Evolutionary conservation across 64 coral and sea anemone genomes (phyloP), one percentile per base, ranked within the genome.

Genomic region (Anthopleura sola): DNA sequence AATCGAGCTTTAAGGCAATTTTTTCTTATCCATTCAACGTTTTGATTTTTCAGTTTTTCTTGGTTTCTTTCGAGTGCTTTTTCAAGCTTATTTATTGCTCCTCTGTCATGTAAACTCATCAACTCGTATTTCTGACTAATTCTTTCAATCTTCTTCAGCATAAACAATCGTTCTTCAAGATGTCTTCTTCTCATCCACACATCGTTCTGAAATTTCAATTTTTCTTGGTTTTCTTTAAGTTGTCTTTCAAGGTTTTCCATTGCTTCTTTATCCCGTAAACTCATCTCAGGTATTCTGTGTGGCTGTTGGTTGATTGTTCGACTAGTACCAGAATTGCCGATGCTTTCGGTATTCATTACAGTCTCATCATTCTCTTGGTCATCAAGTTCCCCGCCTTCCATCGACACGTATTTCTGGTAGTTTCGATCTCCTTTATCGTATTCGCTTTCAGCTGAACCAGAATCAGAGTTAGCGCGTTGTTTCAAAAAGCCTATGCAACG

Each of bases 341-440:
- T 34, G 10, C 31, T 71, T 71, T 34, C 23, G 6, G 21, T 62
- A 23, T 26, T 71, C 3, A 0, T 2, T 3, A 34, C 26, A 71
- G n/a, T 71, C 34, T 71, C 23, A 71, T 71, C 15, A 32, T 34
- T 29, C 11, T 32, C 29, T 31, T 71, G n/a, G 0, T 71, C 66
- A 71, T 1, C 5, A 34, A 31, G 3, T 12, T 32, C 66, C 23
- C 12, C 66, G 14, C 26, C 29, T 71, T 71, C 66, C 29, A 71
- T 71, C 11, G 29, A 32, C 29, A 71, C 8, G 66, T 71, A 71
- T 33, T 71, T 71, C 66, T 71, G 20, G 34, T 71, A 71, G 28
- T 71, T 71, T 34, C 66, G 66, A 71, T 71, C 66, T 71, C 66
- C 66, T 71, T 71, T 71, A 20, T 71, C 66, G 31, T 71, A 71